Evolutionary conservation across 2,888 invertebrate species (phyloP), one percentile per base, ranked within the genome.

Genomic region (Teleiodes luculella): DNA sequence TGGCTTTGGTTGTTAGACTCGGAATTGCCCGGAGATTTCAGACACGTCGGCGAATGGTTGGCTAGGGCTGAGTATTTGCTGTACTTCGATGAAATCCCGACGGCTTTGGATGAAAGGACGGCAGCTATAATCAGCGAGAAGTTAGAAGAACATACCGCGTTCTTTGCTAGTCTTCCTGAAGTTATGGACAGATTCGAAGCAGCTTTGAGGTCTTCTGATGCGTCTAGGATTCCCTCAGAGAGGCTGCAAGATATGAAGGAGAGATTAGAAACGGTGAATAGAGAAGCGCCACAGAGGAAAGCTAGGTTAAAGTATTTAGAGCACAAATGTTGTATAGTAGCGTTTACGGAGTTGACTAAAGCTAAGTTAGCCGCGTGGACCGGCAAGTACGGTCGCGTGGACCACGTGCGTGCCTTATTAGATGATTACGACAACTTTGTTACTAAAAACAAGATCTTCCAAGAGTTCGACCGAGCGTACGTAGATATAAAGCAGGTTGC

Each of bases 1-100:
- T 98, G 98, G 98, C 92, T 97, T 66, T 96, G 96, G 95, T 90
- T 95, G 50, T 85, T 98, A 64, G 98, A 98, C 79, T 93, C 95
- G 0, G 92, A 92, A 59, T 88, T 98, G 52, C 97, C 97, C 7
- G 96, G 96, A 37, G 95, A 96, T 68, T 94, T 98, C 65, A 95
- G 95, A 56, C 91, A 93, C 60, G 92, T 97, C 13, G 98, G 97
- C 51, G 95, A 96, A 78, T 98, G 98, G 97, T 83, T 98, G 51
- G 95, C 95, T 57, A 93, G 93, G 65, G 98, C 97, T 14, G 97
- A 97, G 78, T 93, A 94, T 70, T 83, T 96, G 50, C 83, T 97
- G 50, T 92, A 94, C 63, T 94, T 94, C 63, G 95, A 96, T 72
- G 95, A 96, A 76, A 94, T 97, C 70, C 95, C 97, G 5, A 92